These are phyloP conservation scores for Sigmodon hispidus DNA, from an alignment of 2,113 vertebrate genomes.

Conservation along the genomic window DNA sequence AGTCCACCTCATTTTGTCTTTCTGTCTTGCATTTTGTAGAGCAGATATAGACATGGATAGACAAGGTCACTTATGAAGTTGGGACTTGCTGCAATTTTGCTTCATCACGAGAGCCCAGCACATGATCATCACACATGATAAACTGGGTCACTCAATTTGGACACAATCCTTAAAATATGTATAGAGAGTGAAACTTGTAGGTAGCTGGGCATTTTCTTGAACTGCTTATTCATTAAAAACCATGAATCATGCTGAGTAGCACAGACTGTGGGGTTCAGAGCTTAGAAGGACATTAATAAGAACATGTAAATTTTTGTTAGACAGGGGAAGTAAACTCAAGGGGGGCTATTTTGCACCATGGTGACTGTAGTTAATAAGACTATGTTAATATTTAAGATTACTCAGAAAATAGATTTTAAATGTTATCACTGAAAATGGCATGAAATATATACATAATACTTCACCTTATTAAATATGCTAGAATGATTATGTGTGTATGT, in stretches of 20 bases:
- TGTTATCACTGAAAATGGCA: not conserved
- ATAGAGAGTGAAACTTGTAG: not conserved
- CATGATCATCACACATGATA: not conserved
- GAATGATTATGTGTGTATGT: not conserved
- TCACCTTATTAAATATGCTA: not conserved
- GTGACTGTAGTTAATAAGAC: not conserved
- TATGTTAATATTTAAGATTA: not conserved
- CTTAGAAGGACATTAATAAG: not conserved
- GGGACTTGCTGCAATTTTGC: not conserved
- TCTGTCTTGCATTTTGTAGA: not conserved
- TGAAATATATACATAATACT: not conserved
- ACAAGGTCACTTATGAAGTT: not conserved
- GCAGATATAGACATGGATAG: not conserved
- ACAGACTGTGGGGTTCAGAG: not conserved
- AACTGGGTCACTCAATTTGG: not conserved
- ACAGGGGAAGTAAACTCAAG: not conserved
- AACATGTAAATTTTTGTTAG: not conserved
- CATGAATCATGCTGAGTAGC: not conserved
- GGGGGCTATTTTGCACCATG: not conserved
- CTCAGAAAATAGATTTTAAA: not conserved
- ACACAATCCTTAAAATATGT: not conserved
- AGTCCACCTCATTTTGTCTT: not conserved
- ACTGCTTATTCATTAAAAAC: conserved; percentile 34
- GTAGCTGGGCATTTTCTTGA: conserved; percentile 33
- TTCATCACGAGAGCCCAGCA: not conserved